phyloP scores from a whole-genome alignment of 2,113 vertebrate genomes.

The Rhipidura dahli region DNA sequence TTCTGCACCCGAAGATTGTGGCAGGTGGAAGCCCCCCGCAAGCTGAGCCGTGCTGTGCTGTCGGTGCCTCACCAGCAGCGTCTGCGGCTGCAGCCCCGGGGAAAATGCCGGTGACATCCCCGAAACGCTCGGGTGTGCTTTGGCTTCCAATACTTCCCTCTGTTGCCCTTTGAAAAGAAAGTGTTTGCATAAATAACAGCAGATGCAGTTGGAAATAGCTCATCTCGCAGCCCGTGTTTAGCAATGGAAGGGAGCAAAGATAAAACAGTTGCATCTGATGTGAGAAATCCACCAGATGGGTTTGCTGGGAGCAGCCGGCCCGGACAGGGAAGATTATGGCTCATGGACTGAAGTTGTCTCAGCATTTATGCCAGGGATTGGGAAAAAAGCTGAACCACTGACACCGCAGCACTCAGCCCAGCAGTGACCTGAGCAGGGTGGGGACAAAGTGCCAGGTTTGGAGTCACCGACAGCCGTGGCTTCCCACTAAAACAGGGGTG shows the following conservation, averaged over 20 bases:
- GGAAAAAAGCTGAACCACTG: fast-evolving
- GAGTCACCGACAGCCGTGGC: background rate
- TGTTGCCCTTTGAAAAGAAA: background rate
- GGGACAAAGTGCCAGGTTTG: background rate
- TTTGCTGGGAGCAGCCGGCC: background rate
- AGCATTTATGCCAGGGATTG: fast-evolving
- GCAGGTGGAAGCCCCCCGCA: fast-evolving
- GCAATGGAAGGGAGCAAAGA: background rate
- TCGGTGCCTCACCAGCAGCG: background rate
- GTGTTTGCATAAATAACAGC: slow-evolving; percentile 39
- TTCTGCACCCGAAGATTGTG: fast-evolving
- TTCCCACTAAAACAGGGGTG: fast-evolving
- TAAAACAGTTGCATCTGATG: background rate
- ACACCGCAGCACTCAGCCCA: background rate
- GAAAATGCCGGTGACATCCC: background rate
- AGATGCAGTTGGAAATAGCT: background rate
- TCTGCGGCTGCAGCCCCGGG: background rate
- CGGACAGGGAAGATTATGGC: background rate
- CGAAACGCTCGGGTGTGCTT: background rate
- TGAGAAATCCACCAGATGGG: background rate
- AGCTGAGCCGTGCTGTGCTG: fast-evolving
- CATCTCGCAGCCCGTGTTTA: background rate
- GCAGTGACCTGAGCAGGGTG: background rate
- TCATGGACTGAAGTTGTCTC: background rate
- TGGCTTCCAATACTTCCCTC: background rate